Evolutionary conservation across 2,797 vertebrate genomes (phyloP).

Genomic region (Halcyon leucocephala): DNA sequence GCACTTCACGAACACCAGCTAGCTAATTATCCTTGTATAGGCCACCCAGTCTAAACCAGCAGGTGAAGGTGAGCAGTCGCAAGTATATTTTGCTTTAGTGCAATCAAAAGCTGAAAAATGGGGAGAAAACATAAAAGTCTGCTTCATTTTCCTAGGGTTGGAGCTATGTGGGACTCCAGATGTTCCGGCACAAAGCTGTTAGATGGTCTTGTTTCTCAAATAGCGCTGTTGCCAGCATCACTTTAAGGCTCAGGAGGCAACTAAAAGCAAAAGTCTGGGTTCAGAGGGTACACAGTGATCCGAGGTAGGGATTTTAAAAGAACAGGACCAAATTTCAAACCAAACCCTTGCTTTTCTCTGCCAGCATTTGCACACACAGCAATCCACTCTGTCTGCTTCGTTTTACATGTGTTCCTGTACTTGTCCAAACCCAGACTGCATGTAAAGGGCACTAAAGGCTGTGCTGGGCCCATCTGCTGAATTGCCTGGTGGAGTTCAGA

Average conservation of each 20-base stretch:
- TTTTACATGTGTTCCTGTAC: neutral
- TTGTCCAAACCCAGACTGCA: neutral
- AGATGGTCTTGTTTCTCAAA: neutral
- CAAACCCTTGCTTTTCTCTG: neutral
- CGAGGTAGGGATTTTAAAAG: neutral
- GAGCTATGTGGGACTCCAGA: neutral
- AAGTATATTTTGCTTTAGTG: neutral
- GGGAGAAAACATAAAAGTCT: neutral
- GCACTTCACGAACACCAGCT: neutral
- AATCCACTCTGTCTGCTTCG: neutral
- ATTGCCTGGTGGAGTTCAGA: neutral
- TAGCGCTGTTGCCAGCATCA: neutral
- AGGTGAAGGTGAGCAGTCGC: neutral
- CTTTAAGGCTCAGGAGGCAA: neutral
- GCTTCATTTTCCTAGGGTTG: neutral
- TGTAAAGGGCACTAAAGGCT: neutral
- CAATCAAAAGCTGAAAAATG: neutral
- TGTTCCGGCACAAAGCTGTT: neutral
- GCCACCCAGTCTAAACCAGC: neutral
- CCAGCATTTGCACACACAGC: neutral
- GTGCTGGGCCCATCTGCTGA: neutral
- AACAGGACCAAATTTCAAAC: neutral
- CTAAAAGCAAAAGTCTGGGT: neutral
- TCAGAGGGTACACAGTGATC: neutral
- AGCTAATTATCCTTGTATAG: neutral